Evolutionary conservation across 2,797 vertebrate genomes (phyloP).

Genomic region (Xyrichtys novacula): DNA sequence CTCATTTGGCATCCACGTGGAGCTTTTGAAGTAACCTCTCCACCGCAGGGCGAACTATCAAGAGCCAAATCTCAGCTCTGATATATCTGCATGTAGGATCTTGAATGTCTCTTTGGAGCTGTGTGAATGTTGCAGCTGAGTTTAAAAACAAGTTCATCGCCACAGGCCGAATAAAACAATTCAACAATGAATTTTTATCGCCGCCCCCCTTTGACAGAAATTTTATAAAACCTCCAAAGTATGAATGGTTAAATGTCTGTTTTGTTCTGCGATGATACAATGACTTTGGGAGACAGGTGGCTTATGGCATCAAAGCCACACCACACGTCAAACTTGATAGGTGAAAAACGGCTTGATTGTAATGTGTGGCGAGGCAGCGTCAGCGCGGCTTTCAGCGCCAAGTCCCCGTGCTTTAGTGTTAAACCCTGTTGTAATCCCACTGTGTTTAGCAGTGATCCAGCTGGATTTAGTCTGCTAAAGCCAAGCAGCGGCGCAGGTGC

Average conservation of each 20-base stretch:
- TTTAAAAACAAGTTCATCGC: conserved; percentile 5
- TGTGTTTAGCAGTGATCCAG: conserved; percentile 66
- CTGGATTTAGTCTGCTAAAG: conserved; percentile 64
- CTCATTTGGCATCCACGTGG: conserved; percentile 46
- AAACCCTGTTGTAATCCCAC: conserved; percentile 67
- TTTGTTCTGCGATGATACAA: conserved; percentile 41
- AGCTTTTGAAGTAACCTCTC: conserved; percentile 64
- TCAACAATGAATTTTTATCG: conserved; percentile 37
- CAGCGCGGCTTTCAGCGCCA: conserved; percentile 37
- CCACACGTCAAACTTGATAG: conserved; percentile 36
- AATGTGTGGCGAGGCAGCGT: conserved; percentile 45
- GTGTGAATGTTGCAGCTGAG: conserved; percentile 1
- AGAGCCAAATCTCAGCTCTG: conserved; percentile 6
- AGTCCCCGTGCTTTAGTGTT: conserved; percentile 54
- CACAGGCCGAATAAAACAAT: conserved; percentile 43
- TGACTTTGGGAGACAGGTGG: conserved; percentile 57
- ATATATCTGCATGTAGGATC: conserved; percentile 52
- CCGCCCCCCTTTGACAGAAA: conserved; percentile 43
- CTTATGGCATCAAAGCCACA: conserved; percentile 43
- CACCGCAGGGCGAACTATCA: conserved; percentile 59
- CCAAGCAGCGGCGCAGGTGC: conserved; percentile 65
- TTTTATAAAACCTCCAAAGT: not conserved
- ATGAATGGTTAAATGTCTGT: conserved; percentile 34
- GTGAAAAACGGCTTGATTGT: conserved; percentile 56
- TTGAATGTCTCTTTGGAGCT: conserved; percentile 55